Base-by-base conservation (phyloP, 2,797 vertebrate species). In the Notoglanidium macrostoma region DNA sequence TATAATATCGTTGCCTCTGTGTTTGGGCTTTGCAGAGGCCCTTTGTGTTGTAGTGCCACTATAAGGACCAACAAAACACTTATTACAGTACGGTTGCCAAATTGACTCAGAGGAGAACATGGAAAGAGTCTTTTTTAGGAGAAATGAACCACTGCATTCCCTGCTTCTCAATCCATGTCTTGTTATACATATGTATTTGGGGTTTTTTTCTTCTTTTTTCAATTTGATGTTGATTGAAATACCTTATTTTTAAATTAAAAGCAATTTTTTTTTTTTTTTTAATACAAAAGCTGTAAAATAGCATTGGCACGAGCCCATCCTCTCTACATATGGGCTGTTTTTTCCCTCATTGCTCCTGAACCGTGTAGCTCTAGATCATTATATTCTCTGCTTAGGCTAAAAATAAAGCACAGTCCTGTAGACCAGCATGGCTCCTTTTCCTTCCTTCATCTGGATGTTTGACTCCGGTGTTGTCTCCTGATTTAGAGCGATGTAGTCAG, bases 391-490 rank as follows among this genome's bases (percentile, higher is more conserved):
- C 96, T 96, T 96, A 95, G 95, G 96, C 94, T 96, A 95, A 96
- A 89, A 96, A 96, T 96, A 96, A 96, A 96, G 95, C 95, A 96
- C 96, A 96, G 95, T 96, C 96, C 95, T 96, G 95, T 96, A 96
- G 95, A 96, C 95, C 91, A 94, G 89, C 89, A 90, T 88, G 92
- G 80, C 91, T 92, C 89, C 72, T 79, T 93, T 89, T 93, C 91
- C 55, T 89, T 90, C 90, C 93, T 90, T 90, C 35, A 91, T 88
- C 84, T 70, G 57, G 35, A 49, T 54, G 49, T 44, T 84, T 61
- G 77, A 83, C 65, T 81, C 78, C 19, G 26, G 74, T 70, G 49
- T 68, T 72, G 83, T 49, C 83, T 85, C 44, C 65, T 5, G 32
- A 67, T 67, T 81, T 67, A 12, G 32, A 59, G 72, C 32, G 23